Percentiles rank a stretch among this genome's conserved stretches.
Evolutionary conservation across 1,140 invertebrate genomes (phyloP).

Genomic region (Formica selysi): DNA sequence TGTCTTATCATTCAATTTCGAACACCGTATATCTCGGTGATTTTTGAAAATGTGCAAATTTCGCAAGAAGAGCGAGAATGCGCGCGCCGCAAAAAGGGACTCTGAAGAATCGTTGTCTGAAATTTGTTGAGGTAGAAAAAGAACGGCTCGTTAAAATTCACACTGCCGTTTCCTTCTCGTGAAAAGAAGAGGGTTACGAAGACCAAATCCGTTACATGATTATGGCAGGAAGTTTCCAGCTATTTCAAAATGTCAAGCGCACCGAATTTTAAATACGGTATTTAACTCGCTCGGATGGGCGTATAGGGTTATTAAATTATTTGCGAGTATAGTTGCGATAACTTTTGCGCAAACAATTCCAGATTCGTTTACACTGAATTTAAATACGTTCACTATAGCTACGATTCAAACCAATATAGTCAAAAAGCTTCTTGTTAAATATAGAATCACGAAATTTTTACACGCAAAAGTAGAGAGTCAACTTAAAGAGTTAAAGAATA

Average conservation of each 20-base stretch:
- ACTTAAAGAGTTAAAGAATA: background rate
- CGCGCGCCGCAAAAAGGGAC: constrained; percentile 36
- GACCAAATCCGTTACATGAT: constrained; percentile 33
- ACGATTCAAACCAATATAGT: background rate
- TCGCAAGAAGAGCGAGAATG: background rate
- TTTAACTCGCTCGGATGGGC: background rate
- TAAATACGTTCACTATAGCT: background rate
- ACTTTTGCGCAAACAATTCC: background rate
- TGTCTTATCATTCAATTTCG: constrained; percentile 1
- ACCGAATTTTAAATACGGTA: background rate
- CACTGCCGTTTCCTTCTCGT: background rate
- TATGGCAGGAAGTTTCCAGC: background rate
- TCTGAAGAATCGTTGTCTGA: constrained; percentile 71
- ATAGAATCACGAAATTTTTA: background rate
- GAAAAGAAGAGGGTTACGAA: background rate
- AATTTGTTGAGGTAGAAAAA: constrained; percentile 53
- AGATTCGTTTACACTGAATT: background rate
- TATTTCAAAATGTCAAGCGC: background rate
- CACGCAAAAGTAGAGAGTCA: background rate
- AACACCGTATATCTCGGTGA: background rate
- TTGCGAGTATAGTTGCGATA: background rate
- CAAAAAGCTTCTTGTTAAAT: background rate
- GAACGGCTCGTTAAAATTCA: constrained; percentile 68
- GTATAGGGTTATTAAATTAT: background rate
- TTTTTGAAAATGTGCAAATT: background rate